A percentile compares a stretch with the other conserved stretches of the same genome.
Conservation (phyloP, 2,113 vertebrate species). For the Chiloscyllium plagiosum region DNA sequence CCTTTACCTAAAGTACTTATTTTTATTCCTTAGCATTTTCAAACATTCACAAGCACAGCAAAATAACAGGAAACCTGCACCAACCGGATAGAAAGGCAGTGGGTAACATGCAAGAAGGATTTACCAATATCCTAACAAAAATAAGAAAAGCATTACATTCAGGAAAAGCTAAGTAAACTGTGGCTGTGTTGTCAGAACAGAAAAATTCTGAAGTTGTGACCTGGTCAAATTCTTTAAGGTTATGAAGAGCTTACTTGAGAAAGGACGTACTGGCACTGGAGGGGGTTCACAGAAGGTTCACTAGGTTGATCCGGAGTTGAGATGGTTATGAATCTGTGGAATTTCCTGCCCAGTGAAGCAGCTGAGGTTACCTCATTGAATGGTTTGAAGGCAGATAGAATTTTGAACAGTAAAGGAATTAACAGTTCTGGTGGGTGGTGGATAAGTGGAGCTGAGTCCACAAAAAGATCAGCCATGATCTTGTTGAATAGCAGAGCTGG, state of each 20-base stretch:
- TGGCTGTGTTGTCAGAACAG: background rate
- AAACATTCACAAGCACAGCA: background rate
- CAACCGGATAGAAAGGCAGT: background rate
- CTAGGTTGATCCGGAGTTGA: too few relatives aligned
- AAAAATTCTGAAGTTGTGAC: background rate
- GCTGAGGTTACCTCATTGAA: too few relatives aligned
- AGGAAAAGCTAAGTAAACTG: background rate
- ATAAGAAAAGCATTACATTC: background rate
- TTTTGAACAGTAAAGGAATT: too few relatives aligned
- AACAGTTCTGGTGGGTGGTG: too few relatives aligned
- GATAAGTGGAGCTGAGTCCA: too few relatives aligned
- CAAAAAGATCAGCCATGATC: too few relatives aligned
- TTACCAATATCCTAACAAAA: background rate
- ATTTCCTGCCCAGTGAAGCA: too few relatives aligned
- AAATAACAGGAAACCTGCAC: background rate
- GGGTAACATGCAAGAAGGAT: background rate
- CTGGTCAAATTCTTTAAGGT: background rate
- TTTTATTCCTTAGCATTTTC: background rate
- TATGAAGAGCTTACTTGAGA: background rate
- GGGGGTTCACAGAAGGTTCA: too few relatives aligned
- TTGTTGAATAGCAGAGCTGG: too few relatives aligned
- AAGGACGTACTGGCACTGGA: too few relatives aligned
- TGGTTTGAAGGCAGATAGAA: too few relatives aligned
- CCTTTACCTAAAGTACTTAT: background rate
- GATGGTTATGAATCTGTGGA: too few relatives aligned